Evolutionary conservation across 2,113 vertebrate species (phyloP), one percentile per base, ranked within the genome.

Genomic region (Sorex fumeus): DNA sequence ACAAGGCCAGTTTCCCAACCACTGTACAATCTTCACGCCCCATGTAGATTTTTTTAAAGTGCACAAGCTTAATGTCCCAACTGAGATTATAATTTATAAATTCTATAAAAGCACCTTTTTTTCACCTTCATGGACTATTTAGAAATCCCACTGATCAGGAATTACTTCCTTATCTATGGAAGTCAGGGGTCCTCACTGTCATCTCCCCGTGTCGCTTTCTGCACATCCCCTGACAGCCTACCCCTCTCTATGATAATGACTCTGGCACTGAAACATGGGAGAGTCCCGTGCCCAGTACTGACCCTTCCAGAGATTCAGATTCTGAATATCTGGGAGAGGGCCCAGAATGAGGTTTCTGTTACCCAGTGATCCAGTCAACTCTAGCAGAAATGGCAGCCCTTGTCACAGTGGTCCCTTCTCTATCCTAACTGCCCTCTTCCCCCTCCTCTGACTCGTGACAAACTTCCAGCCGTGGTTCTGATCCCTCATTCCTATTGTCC

Each of bases 271-370:
- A 19, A 19, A 57, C 53, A 18, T 21, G 53, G 53, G 47, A 57
- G 30, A 74, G 0, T 67, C 28, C 79, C 47, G 1, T 69, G 81
- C 8, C 57, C 71, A 21, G 5, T 23, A 78, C 18, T 77, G 1
- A 4, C 53, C 32, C 2, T 1, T 1, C 47, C 60, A 83, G 66
- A 84, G 36, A 16, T 18, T 69, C 53, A 78, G 16, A 40, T 12
- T 50, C 36, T 6, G 3, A n/a, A 25, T 47, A 34, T 4, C 15
- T 6, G 45, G 45, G 25, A 10, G 21, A 34, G 80, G 0, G 10
- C 8, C 11, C 5, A 16, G 25, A 21, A 30, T 1, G 1, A 1
- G 67, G 19, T 2, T 36, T 6, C 27, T 8, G 2, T 81, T 62
- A 28, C 9, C 8, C 70, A 90, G 25, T 6, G 13, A 28, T 50